phyloP scores from a whole-genome alignment of 2,797 vertebrate genomes.

The Phalloptychus januarius region DNA sequence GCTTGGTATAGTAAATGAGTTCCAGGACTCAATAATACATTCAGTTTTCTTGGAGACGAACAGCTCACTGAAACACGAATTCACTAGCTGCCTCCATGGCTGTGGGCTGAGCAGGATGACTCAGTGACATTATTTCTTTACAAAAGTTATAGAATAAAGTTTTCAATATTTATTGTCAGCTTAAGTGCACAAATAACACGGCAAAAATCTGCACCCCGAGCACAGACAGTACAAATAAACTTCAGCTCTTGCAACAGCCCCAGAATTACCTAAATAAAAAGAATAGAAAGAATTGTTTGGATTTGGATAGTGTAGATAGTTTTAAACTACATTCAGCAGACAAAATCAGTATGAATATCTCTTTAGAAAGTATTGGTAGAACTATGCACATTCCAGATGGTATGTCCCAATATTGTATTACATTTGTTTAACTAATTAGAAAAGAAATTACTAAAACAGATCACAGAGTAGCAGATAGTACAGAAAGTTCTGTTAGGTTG shows the following conservation, averaged over 20 bases:
- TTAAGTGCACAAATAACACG: neutral
- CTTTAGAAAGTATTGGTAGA: neutral
- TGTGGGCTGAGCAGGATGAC: conserved; percentile 16
- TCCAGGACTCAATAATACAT: conserved; percentile 57
- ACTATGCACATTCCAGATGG: neutral
- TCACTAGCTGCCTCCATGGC: conserved; percentile 35
- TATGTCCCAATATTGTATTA: neutral
- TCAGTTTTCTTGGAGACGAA: conserved; percentile 41
- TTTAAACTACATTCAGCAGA: no score
- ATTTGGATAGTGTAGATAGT: no score
- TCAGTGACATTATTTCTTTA: conserved; percentile 18
- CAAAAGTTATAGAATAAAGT: conserved; percentile 6
- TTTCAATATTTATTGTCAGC: neutral
- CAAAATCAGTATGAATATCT: neutral
- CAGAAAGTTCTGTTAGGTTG: neutral
- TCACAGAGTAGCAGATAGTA: neutral
- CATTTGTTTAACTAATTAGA: neutral
- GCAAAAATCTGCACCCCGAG: neutral
- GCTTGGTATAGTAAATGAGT: conserved; percentile 58
- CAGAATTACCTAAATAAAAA: neutral
- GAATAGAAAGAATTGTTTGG: neutral
- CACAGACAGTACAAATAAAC: neutral
- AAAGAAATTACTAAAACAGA: neutral
- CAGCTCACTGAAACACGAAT: conserved; percentile 24
- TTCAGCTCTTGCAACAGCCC: neutral